These are phyloP conservation scores for Nemotelus pantherinus DNA, from an alignment of 2,888 invertebrate genomes.

Conservation along the genomic window DNA sequence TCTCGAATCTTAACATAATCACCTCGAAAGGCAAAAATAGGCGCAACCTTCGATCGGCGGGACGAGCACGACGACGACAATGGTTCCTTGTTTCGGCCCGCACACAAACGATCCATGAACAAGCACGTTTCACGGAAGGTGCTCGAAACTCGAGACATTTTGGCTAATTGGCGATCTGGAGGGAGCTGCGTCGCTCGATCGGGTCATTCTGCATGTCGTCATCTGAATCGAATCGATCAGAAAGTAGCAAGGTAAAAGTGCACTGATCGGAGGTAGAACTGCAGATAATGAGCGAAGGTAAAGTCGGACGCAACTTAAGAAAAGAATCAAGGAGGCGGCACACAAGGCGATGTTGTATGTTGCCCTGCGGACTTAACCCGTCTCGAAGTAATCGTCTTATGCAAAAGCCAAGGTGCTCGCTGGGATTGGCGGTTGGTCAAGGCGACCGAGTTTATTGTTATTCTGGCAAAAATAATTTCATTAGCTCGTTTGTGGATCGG, in stretches of 20 bases:
- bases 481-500: neutral
- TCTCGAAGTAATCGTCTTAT: conserved; percentile 2
- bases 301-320: conserved; percentile 5
- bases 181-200: neutral
- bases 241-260: conserved; percentile 42
- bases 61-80: neutral
- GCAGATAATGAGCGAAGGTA: conserved; percentile 21
- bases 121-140: neutral
- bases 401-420: conserved; percentile 6
- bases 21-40: neutral
- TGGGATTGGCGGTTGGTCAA: conserved; percentile 14
- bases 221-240: conserved; percentile 16
- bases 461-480: conserved; percentile 16
- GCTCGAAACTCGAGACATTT: conserved; percentile 13
- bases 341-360: neutral
- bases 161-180: conserved; percentile 9
- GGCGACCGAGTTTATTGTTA: conserved; percentile 26
- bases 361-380: conserved; percentile 24
- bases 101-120: conserved; percentile 22
- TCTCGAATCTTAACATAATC: neutral
- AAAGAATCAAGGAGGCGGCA: conserved; percentile 1
- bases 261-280: conserved; percentile 28
- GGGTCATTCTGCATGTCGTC: neutral
- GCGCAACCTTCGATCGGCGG: conserved; percentile 4
- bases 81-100: neutral